phyloP scores from a whole-genome alignment of 2,797 vertebrate species.

The Diglossa cyanea region DNA sequence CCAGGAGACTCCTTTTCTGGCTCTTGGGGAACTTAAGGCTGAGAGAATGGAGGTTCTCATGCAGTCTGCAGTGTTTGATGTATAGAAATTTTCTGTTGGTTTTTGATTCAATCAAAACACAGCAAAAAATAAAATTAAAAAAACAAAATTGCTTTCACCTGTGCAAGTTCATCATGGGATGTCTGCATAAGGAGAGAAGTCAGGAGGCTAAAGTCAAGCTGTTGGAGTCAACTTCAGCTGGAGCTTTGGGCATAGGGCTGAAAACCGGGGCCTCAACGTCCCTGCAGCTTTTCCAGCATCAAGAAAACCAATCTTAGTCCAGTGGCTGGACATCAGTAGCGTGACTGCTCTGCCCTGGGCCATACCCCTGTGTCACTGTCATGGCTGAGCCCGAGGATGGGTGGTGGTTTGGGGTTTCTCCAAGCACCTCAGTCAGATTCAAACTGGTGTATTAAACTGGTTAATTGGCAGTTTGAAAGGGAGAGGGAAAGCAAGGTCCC shows the following conservation, averaged over 20 bases:
- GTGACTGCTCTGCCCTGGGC: background rate
- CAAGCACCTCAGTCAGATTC: background rate
- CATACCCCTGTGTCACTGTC: rapidly evolving
- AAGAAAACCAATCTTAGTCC: background rate
- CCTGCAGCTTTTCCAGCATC: background rate
- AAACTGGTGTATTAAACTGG: constrained; percentile 49
- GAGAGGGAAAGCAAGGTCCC: constrained; percentile 3
- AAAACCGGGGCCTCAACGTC: background rate
- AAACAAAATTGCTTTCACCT: background rate
- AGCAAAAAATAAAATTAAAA: background rate
- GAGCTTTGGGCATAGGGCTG: background rate
- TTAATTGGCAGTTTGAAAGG: constrained; percentile 62
- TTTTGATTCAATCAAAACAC: background rate
- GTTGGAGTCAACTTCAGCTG: background rate
- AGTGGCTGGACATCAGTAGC: rapidly evolving
- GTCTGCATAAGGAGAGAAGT: background rate
- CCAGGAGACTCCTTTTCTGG: background rate
- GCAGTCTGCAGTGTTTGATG: background rate
- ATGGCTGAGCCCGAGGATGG: background rate
- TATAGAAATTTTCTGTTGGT: background rate
- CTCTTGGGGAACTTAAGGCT: background rate
- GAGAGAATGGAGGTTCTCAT: background rate
- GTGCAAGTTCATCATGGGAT: background rate
- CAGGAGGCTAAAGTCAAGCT: background rate
- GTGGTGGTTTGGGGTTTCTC: background rate